Base-by-base conservation (phyloP, 2,888 invertebrate species). In the Alviniconcha strummeri region DNA sequence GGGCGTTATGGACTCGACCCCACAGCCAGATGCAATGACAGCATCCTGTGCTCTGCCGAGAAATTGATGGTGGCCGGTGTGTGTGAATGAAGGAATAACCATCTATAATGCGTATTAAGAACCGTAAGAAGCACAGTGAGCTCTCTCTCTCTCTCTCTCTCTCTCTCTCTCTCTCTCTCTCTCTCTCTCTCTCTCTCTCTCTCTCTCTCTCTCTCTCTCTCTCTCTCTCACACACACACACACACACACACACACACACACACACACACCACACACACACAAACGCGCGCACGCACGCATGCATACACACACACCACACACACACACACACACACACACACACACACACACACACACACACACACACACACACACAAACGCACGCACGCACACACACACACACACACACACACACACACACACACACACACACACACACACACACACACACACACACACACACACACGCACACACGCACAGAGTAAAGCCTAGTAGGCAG, bases 391-490 rank as follows among this genome's bases (percentile, higher is more conserved):
- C 69, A 69, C n/a, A 69, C 69, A 69, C n/a, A 69, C 69, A 69
- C n/a, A 69, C 69, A 69, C n/a, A 69, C 69, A 69, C n/a, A 64
- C 60, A 80, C 19, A 57, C 36, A 67, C 36, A 19, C 19, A 57
- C 9, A 57, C 19, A 9, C 57, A 78, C 60, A 69, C n/a, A 69
- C 69, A 69, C n/a, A 69, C 69, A 69, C n/a, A 64, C 60, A 80
- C 19, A 57, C 36, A 67, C 36, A 19, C 19, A 57, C 9, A 57
- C 19, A 9, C 57, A 78, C 60, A 17, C 19, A 57, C 11, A 15
- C 36, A 64, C 19, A 17, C 52, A 64, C 5, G 36, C 67, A 52
- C 17, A 0, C 60, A 64, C 19, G 15, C 71, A 71, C 36, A 36
- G 36, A 36, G 36, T 36, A 36, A 36, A 36, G 36, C 36, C 36